These are phyloP conservation scores for Sandelia bainsii DNA, from an alignment of 2,797 vertebrate genomes.

Conservation along the genomic window DNA sequence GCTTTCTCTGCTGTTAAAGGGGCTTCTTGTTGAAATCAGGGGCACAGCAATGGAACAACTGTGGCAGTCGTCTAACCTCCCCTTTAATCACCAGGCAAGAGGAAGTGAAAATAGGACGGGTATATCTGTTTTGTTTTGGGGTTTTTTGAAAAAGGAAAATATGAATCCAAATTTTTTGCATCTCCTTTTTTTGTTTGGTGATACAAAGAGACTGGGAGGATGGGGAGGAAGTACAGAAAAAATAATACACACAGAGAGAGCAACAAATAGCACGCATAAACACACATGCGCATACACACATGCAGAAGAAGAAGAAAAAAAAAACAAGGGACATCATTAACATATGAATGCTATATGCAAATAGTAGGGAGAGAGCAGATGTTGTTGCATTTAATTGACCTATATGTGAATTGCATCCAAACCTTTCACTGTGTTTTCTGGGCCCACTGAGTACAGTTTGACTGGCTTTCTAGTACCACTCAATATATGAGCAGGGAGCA, in stretches of 20 bases:
- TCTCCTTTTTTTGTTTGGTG: constrained; percentile 74
- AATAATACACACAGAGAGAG: constrained; percentile 71
- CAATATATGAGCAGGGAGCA: constrained; percentile 65
- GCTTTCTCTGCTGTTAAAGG: constrained; percentile 93
- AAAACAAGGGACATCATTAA: constrained; percentile 96
- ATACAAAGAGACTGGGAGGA: constrained; percentile 82
- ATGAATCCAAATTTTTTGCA: constrained; percentile 91
- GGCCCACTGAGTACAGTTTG: constrained; percentile 89
- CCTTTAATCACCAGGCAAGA: constrained; percentile 82
- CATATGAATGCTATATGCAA: constrained; percentile 99
- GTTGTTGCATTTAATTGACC: constrained; percentile 99
- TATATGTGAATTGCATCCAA: constrained; percentile 99
- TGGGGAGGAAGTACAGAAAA: constrained; percentile 82
- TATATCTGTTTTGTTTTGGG: constrained; percentile 66
- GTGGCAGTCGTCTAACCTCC: constrained; percentile 88
- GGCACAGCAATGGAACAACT: constrained; percentile 88
- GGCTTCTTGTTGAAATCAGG: constrained; percentile 93
- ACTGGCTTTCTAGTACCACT: constrained; percentile 86
- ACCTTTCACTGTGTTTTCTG: constrained; percentile 96
- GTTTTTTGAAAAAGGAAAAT: constrained; percentile 66
- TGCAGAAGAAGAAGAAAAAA: constrained; percentile 56
- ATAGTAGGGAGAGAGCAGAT: constrained; percentile 99
- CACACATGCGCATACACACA: constrained; percentile 70
- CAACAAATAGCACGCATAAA: constrained; percentile 72
- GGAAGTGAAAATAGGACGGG: constrained; percentile 87